Base-by-base conservation (phyloP, 92 coral and sea anemone species). In the Epizoanthus rinbou region DNA sequence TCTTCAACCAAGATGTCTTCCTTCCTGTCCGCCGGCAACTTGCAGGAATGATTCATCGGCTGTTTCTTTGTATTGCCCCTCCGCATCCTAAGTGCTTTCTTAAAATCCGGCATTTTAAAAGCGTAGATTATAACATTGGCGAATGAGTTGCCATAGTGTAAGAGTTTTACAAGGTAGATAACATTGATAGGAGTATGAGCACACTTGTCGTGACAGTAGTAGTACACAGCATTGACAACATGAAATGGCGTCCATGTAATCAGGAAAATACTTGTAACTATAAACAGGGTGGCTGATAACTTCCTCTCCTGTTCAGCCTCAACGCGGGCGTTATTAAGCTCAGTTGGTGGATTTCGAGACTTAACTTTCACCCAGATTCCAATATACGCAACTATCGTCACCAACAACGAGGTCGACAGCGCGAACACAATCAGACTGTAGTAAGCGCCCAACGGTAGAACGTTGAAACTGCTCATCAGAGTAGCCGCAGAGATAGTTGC, bases 161-260 rank as follows among this genome's bases (percentile, higher is more conserved):
- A 65, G 45, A 65, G 71, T 37, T 65, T 65, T 15, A 37, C 71
- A 37, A 65, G 28, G 31, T 9, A 37, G 35, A 65, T 65, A 4
- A 17, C 71, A 8, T 37, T 8, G 71, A 6, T 5, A 3, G 71
- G 41, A n/a, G 24, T 59, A n/a, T 59, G 25, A 21, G 64, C 64
- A 18, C 71, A 65, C 8, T 15, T 28, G 3, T 28, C 28, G 21
- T 1, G 71, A 37, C 71, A 28, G n/a, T 65, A 28, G 35, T 65
- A 65, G 43, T 31, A 21, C 2, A 84, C 69, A 33, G 78, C 45
- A 53, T 84, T 84, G 8, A 81, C 81, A 64, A 74, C 47, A 28
- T 80, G 87, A 16, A 84, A 84, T 15, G 87, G 87, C 41, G 81
- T 43, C 87, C 87, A 84, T 21, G 82, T 84, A 54, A 84, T 43